Conservation (phyloP, 2,888 invertebrate species). For the Syritta pipiens region DNA sequence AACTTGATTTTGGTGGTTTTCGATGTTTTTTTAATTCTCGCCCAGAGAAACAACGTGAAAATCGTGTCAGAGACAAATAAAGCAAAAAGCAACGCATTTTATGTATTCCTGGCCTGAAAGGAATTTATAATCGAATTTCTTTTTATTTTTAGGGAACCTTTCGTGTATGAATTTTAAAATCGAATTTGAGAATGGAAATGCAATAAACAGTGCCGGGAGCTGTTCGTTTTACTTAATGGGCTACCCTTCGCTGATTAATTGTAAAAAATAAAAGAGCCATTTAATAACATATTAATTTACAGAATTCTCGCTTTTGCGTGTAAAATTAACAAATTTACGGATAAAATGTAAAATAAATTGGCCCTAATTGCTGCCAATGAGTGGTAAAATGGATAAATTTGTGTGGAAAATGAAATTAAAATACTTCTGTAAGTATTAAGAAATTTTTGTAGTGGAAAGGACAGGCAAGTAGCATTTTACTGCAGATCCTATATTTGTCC, state of each 20-base stretch:
- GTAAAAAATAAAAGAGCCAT: slow-evolving; percentile 19
- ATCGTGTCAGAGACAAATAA: not conserved
- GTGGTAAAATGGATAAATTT: too few relatives aligned
- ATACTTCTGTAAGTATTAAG: too few relatives aligned
- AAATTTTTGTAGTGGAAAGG: too few relatives aligned
- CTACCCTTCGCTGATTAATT: slow-evolving; percentile 29
- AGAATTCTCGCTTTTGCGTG: not conserved
- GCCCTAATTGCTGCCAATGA: slow-evolving; percentile 12
- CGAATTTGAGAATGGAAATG: slow-evolving; percentile 43
- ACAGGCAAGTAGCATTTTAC: too few relatives aligned
- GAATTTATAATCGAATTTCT: slow-evolving; percentile 46
- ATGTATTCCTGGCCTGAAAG: slow-evolving; percentile 12
- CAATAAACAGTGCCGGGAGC: slow-evolving; percentile 31
- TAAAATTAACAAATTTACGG: not conserved
- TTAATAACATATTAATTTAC: slow-evolving; percentile 26
- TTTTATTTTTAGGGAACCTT: slow-evolving; percentile 21
- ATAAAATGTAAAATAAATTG: slow-evolving; percentile 9
- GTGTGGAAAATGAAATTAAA: too few relatives aligned
- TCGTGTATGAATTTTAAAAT: slow-evolving; percentile 41
- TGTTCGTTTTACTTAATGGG: slow-evolving; percentile 6
- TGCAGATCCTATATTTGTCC: too few relatives aligned
- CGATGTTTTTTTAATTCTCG: slow-evolving; percentile 7
- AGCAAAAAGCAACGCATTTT: slow-evolving; percentile 3
- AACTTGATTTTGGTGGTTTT: slow-evolving; percentile 25
- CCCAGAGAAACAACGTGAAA: not conserved